Percentiles rank a stretch among this genome's conserved stretches.
Evolutionary conservation across 2,113 vertebrate genomes (phyloP).

Genomic region (Gnathonemus echidnorhynchus): DNA sequence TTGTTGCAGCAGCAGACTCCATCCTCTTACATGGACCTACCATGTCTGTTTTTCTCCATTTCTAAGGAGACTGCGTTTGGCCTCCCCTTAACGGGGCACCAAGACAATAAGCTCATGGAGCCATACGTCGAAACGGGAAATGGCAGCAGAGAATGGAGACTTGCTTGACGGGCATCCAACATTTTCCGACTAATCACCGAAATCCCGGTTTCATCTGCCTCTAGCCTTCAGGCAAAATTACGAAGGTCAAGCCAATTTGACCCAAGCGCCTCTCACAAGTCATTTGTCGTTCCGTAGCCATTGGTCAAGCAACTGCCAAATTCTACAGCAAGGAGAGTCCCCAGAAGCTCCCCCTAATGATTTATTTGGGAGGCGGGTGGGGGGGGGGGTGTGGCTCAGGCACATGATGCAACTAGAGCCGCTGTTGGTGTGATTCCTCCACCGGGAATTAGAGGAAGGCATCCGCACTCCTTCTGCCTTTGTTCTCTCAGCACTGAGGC

Average conservation of each 20-base stretch:
- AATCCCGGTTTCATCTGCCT: not conserved
- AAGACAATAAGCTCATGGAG: not conserved
- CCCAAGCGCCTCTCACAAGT: not conserved
- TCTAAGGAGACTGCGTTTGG: not conserved
- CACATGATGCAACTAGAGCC: not conserved
- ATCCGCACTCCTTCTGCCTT: not conserved
- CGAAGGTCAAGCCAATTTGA: not conserved
- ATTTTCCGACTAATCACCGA: not conserved
- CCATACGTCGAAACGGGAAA: not conserved
- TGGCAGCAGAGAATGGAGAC: not conserved
- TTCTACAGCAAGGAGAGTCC: not conserved
- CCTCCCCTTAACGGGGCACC: not conserved
- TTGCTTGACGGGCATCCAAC: not conserved
- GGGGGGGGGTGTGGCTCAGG: not conserved
- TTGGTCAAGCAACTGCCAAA: constrained; percentile 11
- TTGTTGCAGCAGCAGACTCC: not conserved
- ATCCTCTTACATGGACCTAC: not conserved
- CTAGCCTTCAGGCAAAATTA: not conserved
- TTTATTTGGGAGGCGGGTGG: not conserved
- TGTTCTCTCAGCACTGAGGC: not conserved
- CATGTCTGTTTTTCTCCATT: not conserved
- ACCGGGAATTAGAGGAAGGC: not conserved
- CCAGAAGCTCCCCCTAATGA: not conserved
- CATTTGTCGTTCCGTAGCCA: not conserved
- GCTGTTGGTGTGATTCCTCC: not conserved